Percentiles rank a stretch among this genome's conserved stretches.
Conservation (phyloP, 2,888 invertebrate genomes). For the Agelastica alni region DNA sequence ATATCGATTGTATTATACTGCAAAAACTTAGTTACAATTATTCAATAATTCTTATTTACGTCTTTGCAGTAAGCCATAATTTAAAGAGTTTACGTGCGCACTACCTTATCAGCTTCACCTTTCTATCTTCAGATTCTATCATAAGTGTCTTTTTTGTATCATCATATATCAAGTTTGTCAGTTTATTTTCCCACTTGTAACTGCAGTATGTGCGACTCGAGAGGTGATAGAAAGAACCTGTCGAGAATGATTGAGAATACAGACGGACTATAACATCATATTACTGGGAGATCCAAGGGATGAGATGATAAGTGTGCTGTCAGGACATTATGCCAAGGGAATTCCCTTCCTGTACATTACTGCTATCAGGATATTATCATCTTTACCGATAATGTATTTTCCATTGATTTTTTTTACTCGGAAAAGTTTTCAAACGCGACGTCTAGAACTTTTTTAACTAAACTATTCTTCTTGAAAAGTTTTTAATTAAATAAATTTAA, state of each 20-base stretch:
- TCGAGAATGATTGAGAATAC: conserved; percentile 55
- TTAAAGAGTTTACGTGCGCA: too few relatives aligned
- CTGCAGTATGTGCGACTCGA: conserved; percentile 27
- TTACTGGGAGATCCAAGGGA: conserved; percentile 52
- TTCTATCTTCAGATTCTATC: background rate
- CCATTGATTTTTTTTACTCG: conserved; percentile 30
- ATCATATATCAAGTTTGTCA: conserved; percentile 22
- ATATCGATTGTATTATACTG: too few relatives aligned
- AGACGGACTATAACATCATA: conserved; percentile 58
- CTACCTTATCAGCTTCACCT: too few relatives aligned
- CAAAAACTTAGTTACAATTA: too few relatives aligned
- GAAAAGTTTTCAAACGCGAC: too few relatives aligned
- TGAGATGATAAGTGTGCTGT: conserved; percentile 55
- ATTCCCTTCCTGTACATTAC: conserved; percentile 42
- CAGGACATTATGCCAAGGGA: conserved; percentile 50
- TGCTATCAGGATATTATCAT: conserved; percentile 41
- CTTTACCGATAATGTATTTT: conserved; percentile 35
- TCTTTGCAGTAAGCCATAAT: too few relatives aligned
- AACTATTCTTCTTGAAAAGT: too few relatives aligned
- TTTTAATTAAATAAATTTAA: too few relatives aligned
- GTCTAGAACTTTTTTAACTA: too few relatives aligned
- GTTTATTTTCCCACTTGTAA: conserved; percentile 34
- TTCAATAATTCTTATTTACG: too few relatives aligned
- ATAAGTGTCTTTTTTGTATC: conserved; percentile 7
- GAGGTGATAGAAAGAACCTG: conserved; percentile 49